These are phyloP conservation scores for Graphium colonna DNA, from an alignment of 2,888 invertebrate species.

Conservation along the genomic window DNA sequence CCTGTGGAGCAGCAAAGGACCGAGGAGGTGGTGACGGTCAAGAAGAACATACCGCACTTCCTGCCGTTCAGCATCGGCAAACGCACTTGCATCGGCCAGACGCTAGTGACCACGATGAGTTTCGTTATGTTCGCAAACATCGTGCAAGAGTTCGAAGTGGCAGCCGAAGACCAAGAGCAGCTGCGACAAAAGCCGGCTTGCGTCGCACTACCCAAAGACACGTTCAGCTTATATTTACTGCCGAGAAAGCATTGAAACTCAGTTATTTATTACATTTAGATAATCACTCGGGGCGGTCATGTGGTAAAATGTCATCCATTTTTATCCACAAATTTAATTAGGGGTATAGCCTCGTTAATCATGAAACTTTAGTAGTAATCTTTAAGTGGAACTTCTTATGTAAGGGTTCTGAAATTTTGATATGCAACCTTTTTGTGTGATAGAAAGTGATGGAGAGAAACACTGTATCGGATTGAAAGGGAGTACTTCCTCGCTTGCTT, in stretches of 20 bases:
- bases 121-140: constrained; percentile 87
- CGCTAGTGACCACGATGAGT: constrained; percentile 87
- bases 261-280: constrained; percentile 30
- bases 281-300: constrained; percentile 29
- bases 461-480: too few species aligned
- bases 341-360: too few species aligned
- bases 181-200: constrained; percentile 84
- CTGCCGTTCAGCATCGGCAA: constrained; percentile 93
- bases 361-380: too few species aligned
- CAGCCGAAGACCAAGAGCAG: constrained; percentile 69
- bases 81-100: constrained; percentile 92
- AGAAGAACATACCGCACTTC: constrained; percentile 84
- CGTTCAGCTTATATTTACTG: constrained; percentile 82
- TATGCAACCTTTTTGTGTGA: too few species aligned
- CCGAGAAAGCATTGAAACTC: constrained; percentile 64
- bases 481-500: too few species aligned
- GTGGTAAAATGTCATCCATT: too few species aligned
- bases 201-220: constrained; percentile 87
- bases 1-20: constrained; percentile 43
- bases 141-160: constrained; percentile 85
- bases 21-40: constrained; percentile 63
- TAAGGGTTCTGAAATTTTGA: too few species aligned
- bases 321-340: too few species aligned
- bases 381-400: too few species aligned
- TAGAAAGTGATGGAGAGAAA: too few species aligned